Evolutionary conservation across 2,888 invertebrate species (phyloP).

Genomic region (Dasypogon diadema): DNA sequence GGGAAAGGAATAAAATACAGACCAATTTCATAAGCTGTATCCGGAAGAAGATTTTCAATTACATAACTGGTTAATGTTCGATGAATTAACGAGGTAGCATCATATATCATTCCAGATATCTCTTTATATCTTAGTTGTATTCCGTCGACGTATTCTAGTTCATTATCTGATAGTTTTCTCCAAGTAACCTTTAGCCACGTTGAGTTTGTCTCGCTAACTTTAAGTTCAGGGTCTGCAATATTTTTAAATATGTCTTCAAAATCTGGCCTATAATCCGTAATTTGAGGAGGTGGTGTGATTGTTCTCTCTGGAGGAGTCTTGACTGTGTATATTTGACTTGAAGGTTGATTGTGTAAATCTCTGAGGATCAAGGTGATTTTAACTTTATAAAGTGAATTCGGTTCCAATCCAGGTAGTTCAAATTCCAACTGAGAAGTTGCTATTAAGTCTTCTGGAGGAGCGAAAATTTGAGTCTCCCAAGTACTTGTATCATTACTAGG

Average conservation of each 20-base stretch:
- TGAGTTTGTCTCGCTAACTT: constrained; percentile 80
- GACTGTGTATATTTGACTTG: constrained; percentile 81
- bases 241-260: constrained; percentile 70
- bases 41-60: constrained; percentile 82
- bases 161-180: constrained; percentile 84
- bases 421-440: constrained; percentile 89
- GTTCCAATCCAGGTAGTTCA: constrained; percentile 80
- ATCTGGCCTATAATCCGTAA: constrained; percentile 66
- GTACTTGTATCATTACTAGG: constrained; percentile 77
- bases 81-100: constrained; percentile 87
- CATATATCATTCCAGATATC: constrained; percentile 84
- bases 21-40: constrained; percentile 85
- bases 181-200: constrained; percentile 83
- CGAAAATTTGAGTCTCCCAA: constrained; percentile 89
- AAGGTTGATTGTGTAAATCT: constrained; percentile 81
- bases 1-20: constrained; percentile 87
- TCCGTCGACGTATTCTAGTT: constrained; percentile 87
- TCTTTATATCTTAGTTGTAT: constrained; percentile 89
- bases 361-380: constrained; percentile 83
- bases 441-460: constrained; percentile 87
- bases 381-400: constrained; percentile 85
- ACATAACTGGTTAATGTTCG: constrained; percentile 82
- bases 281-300: constrained; percentile 68
- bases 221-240: constrained; percentile 79
- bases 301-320: constrained; percentile 73